Evolutionary conservation across 2,113 vertebrate species (phyloP).

Genomic region (Podocnemis expansa): DNA sequence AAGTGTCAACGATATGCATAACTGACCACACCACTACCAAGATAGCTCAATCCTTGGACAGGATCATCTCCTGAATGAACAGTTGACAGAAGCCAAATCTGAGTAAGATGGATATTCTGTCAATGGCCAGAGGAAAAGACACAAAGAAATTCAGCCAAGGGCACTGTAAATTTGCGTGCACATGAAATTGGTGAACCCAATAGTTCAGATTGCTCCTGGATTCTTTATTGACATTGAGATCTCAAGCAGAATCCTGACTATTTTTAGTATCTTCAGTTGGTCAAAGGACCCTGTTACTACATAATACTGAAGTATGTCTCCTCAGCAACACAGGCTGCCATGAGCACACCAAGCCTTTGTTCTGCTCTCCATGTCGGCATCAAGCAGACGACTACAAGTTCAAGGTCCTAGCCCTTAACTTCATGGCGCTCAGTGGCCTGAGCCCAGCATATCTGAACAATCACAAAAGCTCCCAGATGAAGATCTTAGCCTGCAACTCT

Average conservation of each 20-base stretch:
- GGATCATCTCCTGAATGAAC: background rate
- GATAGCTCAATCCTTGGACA: background rate
- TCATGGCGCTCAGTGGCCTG: fast-evolving
- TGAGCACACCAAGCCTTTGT: background rate
- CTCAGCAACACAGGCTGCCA: background rate
- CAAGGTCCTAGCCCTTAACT: background rate
- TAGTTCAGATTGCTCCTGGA: background rate
- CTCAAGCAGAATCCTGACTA: background rate
- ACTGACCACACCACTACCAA: background rate
- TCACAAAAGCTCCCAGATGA: background rate
- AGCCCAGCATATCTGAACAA: background rate
- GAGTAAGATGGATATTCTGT: background rate
- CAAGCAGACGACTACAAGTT: background rate
- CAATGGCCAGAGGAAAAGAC: background rate
- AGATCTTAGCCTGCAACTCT: background rate
- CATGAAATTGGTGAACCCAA: background rate
- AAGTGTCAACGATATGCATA: background rate
- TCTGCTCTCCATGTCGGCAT: background rate
- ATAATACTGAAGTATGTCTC: background rate
- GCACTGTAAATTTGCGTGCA: background rate
- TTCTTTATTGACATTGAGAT: background rate
- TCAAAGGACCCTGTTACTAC: background rate
- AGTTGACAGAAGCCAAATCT: background rate
- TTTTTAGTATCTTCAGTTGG: background rate
- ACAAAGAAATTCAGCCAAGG: background rate